A percentile compares a stretch with the other conserved stretches of the same genome.
These are phyloP conservation scores for Pocillopora meandrina DNA, from an alignment of 92 coral and sea anemone species.

Conservation along the genomic window DNA sequence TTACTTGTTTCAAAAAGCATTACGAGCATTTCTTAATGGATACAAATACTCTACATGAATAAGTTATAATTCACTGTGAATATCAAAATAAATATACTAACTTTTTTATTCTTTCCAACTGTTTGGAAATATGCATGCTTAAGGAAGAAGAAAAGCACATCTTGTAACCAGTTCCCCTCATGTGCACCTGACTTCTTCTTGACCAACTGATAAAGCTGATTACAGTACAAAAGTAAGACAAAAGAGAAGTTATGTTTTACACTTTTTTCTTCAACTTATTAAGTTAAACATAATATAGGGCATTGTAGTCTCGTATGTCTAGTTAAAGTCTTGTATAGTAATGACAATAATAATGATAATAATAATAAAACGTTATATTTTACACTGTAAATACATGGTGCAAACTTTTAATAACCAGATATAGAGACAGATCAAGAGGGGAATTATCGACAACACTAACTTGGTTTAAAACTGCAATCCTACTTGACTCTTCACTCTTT, in stretches of 20 bases:
- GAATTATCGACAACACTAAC: constrained; percentile 33
- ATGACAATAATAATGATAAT: too few species aligned
- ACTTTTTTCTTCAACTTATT: too few species aligned
- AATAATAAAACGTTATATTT: too few species aligned
- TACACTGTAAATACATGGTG: neutral
- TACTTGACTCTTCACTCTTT: constrained; percentile 69
- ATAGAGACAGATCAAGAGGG: neutral
- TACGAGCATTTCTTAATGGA: too few species aligned
- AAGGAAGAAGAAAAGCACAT: constrained; percentile 69
- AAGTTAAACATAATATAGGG: too few species aligned
- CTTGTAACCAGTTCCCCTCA: constrained; percentile 59
- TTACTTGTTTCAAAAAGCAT: too few species aligned
- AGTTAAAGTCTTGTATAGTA: too few species aligned
- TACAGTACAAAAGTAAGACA: neutral
- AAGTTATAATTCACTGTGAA: too few species aligned
- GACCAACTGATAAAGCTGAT: constrained; percentile 70
- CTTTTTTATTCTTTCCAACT: constrained; percentile 12
- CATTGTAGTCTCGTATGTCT: too few species aligned
- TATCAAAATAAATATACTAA: neutral
- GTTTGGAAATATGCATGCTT: constrained; percentile 75
- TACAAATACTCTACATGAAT: too few species aligned
- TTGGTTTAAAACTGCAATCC: constrained; percentile 74
- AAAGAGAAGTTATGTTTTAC: neutral
- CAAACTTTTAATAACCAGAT: neutral
- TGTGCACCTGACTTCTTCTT: constrained; percentile 65